Evolutionary conservation across 2,888 invertebrate species (phyloP).

Genomic region (Callosobruchus maculatus): DNA sequence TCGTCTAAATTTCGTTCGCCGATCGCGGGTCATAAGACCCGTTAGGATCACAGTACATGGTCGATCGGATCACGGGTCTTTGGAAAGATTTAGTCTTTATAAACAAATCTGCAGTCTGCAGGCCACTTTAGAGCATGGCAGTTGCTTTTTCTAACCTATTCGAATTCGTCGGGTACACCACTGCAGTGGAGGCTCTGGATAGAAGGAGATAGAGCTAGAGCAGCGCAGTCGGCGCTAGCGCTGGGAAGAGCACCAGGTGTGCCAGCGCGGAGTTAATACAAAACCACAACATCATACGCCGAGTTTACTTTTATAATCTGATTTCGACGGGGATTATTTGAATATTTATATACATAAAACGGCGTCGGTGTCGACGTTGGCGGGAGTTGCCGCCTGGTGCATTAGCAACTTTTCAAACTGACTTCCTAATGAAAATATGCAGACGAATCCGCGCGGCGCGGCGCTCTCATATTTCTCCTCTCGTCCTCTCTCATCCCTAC

Average conservation of each 20-base stretch:
- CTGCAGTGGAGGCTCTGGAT: neutral
- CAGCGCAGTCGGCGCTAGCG: conserved; percentile 18
- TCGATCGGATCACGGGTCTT: too few relatives aligned
- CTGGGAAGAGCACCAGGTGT: conserved; percentile 33
- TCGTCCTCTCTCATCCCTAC: neutral
- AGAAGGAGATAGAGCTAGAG: neutral
- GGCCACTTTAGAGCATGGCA: too few relatives aligned
- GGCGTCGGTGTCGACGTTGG: conserved; percentile 32
- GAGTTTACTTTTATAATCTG: conserved; percentile 49
- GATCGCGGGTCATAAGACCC: too few relatives aligned
- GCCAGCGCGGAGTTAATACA: conserved; percentile 42
- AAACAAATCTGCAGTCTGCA: too few relatives aligned
- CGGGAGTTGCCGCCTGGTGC: conserved; percentile 43
- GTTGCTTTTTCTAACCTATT: too few relatives aligned
- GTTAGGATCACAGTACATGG: too few relatives aligned
- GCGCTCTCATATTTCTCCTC: conserved; percentile 5
- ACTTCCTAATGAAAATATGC: conserved; percentile 42
- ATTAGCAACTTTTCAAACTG: conserved; percentile 45
- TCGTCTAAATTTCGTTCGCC: too few relatives aligned
- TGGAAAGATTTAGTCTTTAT: too few relatives aligned
- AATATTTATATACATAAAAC: conserved; percentile 50
- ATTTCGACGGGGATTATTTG: conserved; percentile 46
- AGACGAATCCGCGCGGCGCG: conserved; percentile 20
- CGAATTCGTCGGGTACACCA: too few relatives aligned
- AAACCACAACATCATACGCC: conserved; percentile 49